Evolutionary conservation across 2,113 vertebrate species (phyloP), one percentile per base, ranked within the genome.

Genomic region (Plecturocebus donacophilus): DNA sequence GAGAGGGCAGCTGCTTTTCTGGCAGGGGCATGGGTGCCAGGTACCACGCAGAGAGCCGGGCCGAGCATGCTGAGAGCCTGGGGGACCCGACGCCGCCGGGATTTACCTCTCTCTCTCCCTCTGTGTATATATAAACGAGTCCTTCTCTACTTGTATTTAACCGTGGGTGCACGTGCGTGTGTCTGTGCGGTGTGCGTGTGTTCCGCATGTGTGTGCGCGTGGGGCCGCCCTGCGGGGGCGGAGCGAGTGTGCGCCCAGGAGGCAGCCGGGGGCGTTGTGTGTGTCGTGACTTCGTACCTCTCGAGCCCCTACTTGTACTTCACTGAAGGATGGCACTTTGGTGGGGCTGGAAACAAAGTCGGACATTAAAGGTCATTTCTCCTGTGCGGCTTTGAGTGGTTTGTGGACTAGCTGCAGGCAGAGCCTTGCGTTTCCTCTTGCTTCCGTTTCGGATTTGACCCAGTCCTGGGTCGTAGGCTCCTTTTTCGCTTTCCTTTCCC

Each of bases 291-390:
- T 86, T 89, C 76, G 56, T 94, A 98, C 92, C 92, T 97, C 95
- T 90, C 80, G 56, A 12, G 54, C 23, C 92, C 91, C 93, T 97
- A 96, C 95, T 82, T 38, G 61, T 94, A 97, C 94, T n/a, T 97
- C 81, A 81, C 95, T 92, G 96, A 98, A 98, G 56, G 68, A 91
- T 97, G 19, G 98, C 98, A 98, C 98, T 98, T 98, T 94, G 97
- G 85, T 13, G 92, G 96, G 93, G 82, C 19, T 66, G 91, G 91
- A 89, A 98, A 97, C 97, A 87, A 93, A 88, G 94, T 96, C 86
- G 80, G 95, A 96, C 52, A 99, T 98, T 98, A 99, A 99, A 98
- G 98, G 86, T 97, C 4, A 92, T 98, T 98, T 98, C 32, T 17
- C 96, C 97, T 94, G 92, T 95, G 35, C 77, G 90, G 52, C 97